Percentiles rank a stretch among this genome's conserved stretches.
These are phyloP conservation scores for Sibirionetta formosa DNA, from an alignment of 2,797 vertebrate species.

Conservation along the genomic window DNA sequence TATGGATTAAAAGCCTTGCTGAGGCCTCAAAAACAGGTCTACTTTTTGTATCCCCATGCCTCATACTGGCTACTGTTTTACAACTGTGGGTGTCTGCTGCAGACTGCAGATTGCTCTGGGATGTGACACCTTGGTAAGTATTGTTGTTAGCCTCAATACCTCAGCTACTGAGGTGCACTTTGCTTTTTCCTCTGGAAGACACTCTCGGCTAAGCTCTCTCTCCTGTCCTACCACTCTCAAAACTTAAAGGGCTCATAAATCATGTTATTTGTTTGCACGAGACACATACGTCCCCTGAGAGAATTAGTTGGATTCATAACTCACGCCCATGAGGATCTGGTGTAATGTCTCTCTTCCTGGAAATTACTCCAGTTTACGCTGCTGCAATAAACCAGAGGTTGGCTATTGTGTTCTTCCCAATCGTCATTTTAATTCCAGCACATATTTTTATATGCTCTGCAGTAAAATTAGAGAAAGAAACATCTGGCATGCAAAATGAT, in stretches of 20 bases:
- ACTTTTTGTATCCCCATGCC: fast-evolving
- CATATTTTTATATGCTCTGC: neutral
- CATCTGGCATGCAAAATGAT: conserved; percentile 35
- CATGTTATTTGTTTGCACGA: neutral
- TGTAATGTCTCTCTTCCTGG: neutral
- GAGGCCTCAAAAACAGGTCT: neutral
- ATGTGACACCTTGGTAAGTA: neutral
- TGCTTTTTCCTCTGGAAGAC: neutral
- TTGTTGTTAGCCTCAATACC: neutral
- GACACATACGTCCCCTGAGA: neutral
- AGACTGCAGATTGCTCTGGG: neutral
- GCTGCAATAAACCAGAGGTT: neutral
- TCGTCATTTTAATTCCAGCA: conserved; percentile 18
- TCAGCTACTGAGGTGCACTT: neutral
- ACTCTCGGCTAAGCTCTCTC: neutral
- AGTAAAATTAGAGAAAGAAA: conserved; percentile 50
- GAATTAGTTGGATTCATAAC: neutral
- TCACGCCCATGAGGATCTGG: neutral
- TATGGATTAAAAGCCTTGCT: neutral
- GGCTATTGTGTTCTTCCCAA: conserved; percentile 7
- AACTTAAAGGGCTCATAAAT: neutral
- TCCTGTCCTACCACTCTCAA: neutral
- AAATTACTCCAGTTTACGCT: neutral
- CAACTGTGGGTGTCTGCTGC: neutral
- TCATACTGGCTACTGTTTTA: neutral